Conservation (phyloP, 2,888 invertebrate genomes). For the Neoitamus cyanurus region DNA sequence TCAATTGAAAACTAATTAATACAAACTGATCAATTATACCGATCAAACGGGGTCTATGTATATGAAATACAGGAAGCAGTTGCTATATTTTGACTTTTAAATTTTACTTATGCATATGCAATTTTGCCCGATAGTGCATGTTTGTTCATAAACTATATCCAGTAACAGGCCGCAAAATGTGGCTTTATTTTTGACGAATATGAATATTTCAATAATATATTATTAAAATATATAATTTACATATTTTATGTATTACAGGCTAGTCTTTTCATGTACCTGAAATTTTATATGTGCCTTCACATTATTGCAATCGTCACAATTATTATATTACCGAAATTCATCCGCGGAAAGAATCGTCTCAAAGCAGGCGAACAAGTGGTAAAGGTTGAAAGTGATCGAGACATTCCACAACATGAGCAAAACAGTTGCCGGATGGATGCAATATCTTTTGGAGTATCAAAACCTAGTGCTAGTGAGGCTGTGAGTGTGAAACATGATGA, state of each 20-base stretch:
- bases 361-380: not conserved
- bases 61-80: too few species aligned
- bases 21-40: too few species aligned
- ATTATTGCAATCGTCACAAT: conserved; percentile 63
- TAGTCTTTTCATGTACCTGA: conserved; percentile 69
- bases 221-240: not conserved
- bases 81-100: too few species aligned
- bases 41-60: too few species aligned
- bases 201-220: not conserved
- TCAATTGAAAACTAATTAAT: too few species aligned
- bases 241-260: conserved; percentile 65
- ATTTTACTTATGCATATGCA: too few species aligned
- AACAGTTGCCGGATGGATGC: conserved; percentile 2
- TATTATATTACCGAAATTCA: conserved; percentile 63
- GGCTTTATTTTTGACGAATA: too few species aligned
- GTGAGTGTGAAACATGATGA: conserved; percentile 64
- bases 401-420: conserved; percentile 6
- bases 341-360: conserved; percentile 56
- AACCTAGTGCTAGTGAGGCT: conserved; percentile 60
- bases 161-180: too few species aligned
- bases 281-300: conserved; percentile 67
- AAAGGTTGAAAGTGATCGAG: not conserved
- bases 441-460: conserved; percentile 29
- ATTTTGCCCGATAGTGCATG: too few species aligned
- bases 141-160: too few species aligned